Evolutionary conservation across 2,888 invertebrate genomes (phyloP), one percentile per base, ranked within the genome.

Genomic region (Cosmorhoe ocellata): DNA sequence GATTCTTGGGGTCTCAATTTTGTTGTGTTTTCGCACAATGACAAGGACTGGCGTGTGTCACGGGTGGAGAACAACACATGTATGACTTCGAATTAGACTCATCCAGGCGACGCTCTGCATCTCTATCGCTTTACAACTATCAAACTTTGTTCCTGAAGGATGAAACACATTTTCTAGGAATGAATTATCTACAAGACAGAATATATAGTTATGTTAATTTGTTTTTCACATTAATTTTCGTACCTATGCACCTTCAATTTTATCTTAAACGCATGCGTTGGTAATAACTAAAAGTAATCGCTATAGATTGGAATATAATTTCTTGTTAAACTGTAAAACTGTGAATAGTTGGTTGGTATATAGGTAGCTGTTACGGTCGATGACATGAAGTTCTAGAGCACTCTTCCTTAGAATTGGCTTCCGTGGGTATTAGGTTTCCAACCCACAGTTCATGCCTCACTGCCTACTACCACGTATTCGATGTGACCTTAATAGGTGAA

Each of bases 381-480:
- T 67, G 58, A 62, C 66, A 40, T 40, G 31, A 39, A 37, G 48
- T 41, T 53, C 53, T 38, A 48, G 39, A 42, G 42, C 34, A 52
- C 36, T 49, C 37, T 48, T 38, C 52, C 43, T 48, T 37, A 44
- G 36, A 33, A 70, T 69, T 74, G 84, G 84, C 82, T 84, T 84
- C 84, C 79, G 76, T 73, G 58, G 63, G 64, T 82, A 77, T 82
- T 74, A 57, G 65, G 75, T 83, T 83, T 70, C 73, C 71, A 34
- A 36, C 36, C 59, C 68, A 66, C 68, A 56, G 67, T 69, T 71
- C 66, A 79, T 63, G 79, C 76, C 54, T 76, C 73, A 69, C 51
- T 76, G 70, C 36, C 33, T 53, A 27, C 40, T 47, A 49, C 57
- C 22, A 48, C 47, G 45, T 51, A 41, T 47, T 48, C 37, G 24